These are phyloP conservation scores for Gasterosteus nipponicus DNA, from an alignment of 2,113 vertebrate species.

Conservation along the genomic window DNA sequence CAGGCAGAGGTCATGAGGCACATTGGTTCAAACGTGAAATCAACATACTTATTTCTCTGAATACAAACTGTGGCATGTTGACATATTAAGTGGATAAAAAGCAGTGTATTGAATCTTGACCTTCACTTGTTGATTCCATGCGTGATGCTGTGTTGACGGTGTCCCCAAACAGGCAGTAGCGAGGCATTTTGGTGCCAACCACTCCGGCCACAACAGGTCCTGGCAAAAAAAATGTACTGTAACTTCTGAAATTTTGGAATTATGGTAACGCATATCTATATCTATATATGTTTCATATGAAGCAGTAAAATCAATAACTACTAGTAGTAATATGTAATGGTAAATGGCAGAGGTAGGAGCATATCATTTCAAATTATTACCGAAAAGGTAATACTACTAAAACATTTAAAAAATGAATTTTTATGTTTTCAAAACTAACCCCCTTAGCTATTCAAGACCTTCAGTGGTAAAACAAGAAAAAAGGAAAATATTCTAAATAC, in stretches of 20 bases:
- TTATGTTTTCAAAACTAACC: neutral
- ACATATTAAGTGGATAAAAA: conserved; percentile 2
- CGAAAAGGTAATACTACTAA: neutral
- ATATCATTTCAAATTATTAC: neutral
- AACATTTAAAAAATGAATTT: neutral
- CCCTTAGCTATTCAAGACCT: neutral
- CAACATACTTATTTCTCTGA: neutral
- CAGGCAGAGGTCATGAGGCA: neutral
- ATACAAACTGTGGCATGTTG: neutral
- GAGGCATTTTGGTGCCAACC: conserved; percentile 85
- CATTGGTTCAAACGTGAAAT: neutral
- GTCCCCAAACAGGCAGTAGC: conserved; percentile 85
- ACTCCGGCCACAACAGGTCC: conserved; percentile 85
- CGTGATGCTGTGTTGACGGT: conserved; percentile 85
- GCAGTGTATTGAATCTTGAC: conserved; percentile 49
- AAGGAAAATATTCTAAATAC: neutral
- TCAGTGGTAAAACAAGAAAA: too few relatives aligned
- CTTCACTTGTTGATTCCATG: conserved; percentile 86
- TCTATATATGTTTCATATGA: neutral
- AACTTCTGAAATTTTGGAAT: neutral
- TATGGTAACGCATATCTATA: neutral
- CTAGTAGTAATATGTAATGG: too few relatives aligned
- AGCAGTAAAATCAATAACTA: neutral
- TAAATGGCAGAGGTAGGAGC: neutral
- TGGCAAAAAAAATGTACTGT: conserved; percentile 37